phyloP scores from a whole-genome alignment of 1,140 invertebrate species.

The Halictus rubicundus region DNA sequence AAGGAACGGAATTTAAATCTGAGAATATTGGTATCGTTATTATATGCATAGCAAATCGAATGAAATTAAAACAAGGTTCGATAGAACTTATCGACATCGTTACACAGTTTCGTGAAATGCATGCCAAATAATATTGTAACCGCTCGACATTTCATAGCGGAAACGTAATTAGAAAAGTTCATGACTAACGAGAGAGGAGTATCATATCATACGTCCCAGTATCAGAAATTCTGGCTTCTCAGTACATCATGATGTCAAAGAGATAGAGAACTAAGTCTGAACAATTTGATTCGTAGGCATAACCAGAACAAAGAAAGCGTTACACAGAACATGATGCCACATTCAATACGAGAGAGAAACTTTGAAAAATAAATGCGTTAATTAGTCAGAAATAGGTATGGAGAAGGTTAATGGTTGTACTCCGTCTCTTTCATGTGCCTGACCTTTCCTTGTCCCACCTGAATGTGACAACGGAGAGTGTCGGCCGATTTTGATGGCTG shows the following conservation, averaged over 20 bases:
- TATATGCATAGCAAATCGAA: conserved; percentile 3
- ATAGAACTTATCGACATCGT: conserved; percentile 28
- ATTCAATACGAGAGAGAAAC: conserved; percentile 70
- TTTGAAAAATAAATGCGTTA: conserved; percentile 65
- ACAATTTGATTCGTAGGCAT: conserved; percentile 49
- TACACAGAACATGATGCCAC: conserved; percentile 75
- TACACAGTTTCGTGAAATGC: conserved; percentile 24
- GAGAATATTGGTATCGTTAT: neutral
- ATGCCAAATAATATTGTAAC: conserved; percentile 35
- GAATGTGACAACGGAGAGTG: conserved; percentile 92
- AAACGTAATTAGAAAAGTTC: conserved; percentile 15
- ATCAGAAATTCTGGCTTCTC: neutral
- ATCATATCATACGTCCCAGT: neutral
- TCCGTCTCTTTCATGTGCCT: conserved; percentile 81
- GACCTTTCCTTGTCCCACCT: conserved; percentile 87
- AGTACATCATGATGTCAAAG: neutral
- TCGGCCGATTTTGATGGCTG: conserved; percentile 85
- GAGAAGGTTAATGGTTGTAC: conserved; percentile 71
- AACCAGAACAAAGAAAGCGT: conserved; percentile 73
- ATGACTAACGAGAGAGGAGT: neutral
- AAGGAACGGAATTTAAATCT: neutral
- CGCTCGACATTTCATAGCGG: neutral
- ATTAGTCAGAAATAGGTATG: conserved; percentile 70
- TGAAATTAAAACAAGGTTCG: conserved; percentile 47
- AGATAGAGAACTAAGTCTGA: neutral